Percentiles rank a stretch among this genome's conserved stretches.
Conservation (phyloP, 1,140 invertebrate species). For the Cataglyphis hispanica region DNA sequence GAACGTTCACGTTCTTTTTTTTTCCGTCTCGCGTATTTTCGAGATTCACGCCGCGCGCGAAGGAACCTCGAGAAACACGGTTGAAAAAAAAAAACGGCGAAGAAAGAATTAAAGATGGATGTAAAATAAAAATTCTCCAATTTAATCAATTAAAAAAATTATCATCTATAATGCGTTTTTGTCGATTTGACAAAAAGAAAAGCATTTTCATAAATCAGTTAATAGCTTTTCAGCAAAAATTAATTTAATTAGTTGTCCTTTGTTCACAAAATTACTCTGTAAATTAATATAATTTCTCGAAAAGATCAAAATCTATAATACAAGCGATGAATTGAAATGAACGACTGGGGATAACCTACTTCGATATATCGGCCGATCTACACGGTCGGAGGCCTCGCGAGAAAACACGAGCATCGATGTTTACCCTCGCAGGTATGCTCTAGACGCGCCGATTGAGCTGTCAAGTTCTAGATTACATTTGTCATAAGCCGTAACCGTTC, state of each 20-base stretch:
- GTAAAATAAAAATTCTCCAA: neutral
- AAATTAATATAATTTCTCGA: slow-evolving; percentile 18
- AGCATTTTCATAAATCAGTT: too few species aligned
- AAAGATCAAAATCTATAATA: slow-evolving; percentile 3
- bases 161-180: neutral
- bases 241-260: neutral
- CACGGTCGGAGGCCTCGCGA: slow-evolving; percentile 42
- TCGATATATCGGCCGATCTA: slow-evolving; percentile 66
- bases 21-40: slow-evolving; percentile 21
- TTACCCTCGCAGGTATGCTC: slow-evolving; percentile 51
- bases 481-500: slow-evolving; percentile 76
- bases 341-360: slow-evolving; percentile 45
- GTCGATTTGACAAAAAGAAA: neutral
- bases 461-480: slow-evolving; percentile 78
- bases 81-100: neutral
- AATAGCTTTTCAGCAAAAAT: neutral
- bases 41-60: slow-evolving; percentile 5
- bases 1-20: slow-evolving; percentile 31
- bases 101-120: neutral
- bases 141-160: slow-evolving; percentile 27
- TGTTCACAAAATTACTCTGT: neutral
- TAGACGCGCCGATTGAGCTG: slow-evolving; percentile 74
- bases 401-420: slow-evolving; percentile 60
- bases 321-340: slow-evolving; percentile 53
- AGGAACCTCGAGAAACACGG: neutral